phyloP scores from a whole-genome alignment of 1,140 invertebrate species.

The Trichonephila clavipes region DNA sequence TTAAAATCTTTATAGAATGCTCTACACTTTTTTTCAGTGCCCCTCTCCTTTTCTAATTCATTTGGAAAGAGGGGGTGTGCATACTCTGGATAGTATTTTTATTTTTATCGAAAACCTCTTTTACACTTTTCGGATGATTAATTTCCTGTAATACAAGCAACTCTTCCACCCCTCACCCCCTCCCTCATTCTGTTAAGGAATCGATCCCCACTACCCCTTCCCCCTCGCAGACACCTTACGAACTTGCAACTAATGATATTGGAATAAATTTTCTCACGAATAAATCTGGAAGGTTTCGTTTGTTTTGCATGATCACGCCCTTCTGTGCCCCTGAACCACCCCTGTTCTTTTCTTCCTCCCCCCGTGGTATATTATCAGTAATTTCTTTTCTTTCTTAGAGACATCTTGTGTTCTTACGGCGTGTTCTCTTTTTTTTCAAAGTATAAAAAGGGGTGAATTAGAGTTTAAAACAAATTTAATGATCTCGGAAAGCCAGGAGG shows the following conservation, averaged over 20 bases:
- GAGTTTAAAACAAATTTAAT: not conserved
- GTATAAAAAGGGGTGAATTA: not conserved
- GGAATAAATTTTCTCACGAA: constrained; percentile 54
- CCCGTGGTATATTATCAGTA: not conserved
- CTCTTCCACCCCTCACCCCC: not conserved
- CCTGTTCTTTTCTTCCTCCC: not conserved
- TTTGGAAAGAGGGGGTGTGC: not conserved
- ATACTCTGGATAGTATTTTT: constrained; percentile 8
- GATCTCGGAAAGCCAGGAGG: not conserved
- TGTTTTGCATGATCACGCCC: not conserved
- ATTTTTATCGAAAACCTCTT: constrained; percentile 52
- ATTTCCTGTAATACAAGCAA: constrained; percentile 67
- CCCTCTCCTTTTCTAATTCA: constrained; percentile 16
- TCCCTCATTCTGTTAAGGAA: not conserved
- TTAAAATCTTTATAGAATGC: constrained; percentile 43
- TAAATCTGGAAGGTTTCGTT: constrained; percentile 24
- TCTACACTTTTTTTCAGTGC: too few relatives aligned
- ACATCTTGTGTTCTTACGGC: not conserved
- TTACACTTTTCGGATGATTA: constrained; percentile 64
- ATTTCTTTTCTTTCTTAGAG: not conserved
- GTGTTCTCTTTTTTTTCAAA: not conserved
- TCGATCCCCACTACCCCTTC: constrained; percentile 17
- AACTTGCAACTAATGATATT: constrained; percentile 43
- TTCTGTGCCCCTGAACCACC: not conserved
- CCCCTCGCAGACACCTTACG: not conserved